Percentiles rank a stretch among this genome's conserved stretches.
phyloP scores from a whole-genome alignment of 1,140 invertebrate species.

The Penaeus vannamei region DNA sequence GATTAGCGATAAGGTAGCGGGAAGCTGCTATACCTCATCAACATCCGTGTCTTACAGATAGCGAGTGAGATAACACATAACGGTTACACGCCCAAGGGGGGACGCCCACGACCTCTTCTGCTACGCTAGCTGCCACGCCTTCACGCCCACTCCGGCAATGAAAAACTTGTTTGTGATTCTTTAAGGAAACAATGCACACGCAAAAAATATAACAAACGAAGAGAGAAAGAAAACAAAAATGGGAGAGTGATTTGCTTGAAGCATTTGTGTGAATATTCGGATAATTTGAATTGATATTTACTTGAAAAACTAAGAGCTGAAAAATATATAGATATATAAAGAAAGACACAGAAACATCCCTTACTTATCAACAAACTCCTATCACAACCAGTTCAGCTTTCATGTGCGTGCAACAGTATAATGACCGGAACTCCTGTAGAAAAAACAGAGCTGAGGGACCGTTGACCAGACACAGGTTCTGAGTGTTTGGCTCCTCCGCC shows the following conservation, averaged over 20 bases:
- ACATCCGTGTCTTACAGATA: conserved; percentile 63
- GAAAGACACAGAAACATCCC: neutral
- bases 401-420: too few species aligned
- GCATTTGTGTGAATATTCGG: too few species aligned
- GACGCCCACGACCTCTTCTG: conserved; percentile 3
- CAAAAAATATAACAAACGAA: neutral
- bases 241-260: too few species aligned
- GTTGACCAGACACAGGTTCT: too few species aligned
- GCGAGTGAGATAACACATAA: conserved; percentile 55
- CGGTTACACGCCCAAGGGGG: conserved; percentile 58
- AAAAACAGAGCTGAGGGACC: too few species aligned
- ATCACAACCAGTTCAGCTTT: too few species aligned
- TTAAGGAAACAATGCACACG: neutral
- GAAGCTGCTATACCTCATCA: conserved; percentile 64
- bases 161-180: neutral
- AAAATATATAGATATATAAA: too few species aligned
- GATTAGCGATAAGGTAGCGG: conserved; percentile 60
- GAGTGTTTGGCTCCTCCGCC: too few species aligned
- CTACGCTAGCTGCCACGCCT: conserved; percentile 3
- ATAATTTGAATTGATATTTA: too few species aligned
- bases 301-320: too few species aligned
- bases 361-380: neutral
- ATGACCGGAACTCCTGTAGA: too few species aligned
- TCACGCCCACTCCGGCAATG: conserved; percentile 6
- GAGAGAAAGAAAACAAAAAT: too few species aligned